These are phyloP conservation scores for Hydractinia symbiolongicarpus DNA, from an alignment of 30 jellyfish, hydroid and myxozoan species.

Conservation along the genomic window DNA sequence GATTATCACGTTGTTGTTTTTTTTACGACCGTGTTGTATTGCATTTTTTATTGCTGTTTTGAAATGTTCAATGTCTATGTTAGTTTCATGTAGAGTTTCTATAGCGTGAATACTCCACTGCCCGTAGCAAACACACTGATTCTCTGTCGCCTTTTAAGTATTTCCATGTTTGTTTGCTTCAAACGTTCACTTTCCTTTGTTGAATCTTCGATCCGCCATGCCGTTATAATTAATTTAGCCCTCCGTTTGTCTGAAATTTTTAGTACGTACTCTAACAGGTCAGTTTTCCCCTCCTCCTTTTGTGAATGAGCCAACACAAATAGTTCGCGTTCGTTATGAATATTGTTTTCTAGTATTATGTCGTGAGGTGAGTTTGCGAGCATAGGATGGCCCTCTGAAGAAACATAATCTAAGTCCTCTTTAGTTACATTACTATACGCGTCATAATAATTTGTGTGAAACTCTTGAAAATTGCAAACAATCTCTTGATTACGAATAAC, in stretches of 20 bases:
- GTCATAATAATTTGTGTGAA: conserved; percentile 5
- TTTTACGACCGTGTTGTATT: not conserved
- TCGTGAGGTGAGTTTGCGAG: not conserved
- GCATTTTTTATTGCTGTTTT: not conserved
- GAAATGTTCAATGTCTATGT: not conserved
- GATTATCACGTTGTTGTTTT: not conserved
- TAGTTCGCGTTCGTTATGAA: too few relatives aligned
- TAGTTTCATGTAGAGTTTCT: not conserved
- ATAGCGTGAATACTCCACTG: too few relatives aligned
- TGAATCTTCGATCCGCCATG: not conserved
- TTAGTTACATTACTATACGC: not conserved
- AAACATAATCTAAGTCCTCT: too few relatives aligned
- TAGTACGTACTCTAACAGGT: not conserved
- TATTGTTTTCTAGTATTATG: too few relatives aligned
- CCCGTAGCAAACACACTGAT: too few relatives aligned
- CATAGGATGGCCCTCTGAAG: conserved; percentile 4
- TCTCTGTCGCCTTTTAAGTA: not conserved
- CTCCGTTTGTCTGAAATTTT: not conserved
- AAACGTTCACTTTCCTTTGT: not conserved
- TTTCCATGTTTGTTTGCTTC: not conserved
- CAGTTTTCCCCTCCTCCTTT: not conserved
- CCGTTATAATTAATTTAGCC: not conserved
- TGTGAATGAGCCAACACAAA: not conserved
- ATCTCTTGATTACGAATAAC: not conserved
- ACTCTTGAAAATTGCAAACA: not conserved